These are phyloP conservation scores for Cephus pulcher DNA, from an alignment of 2,888 invertebrate species.

Conservation along the genomic window DNA sequence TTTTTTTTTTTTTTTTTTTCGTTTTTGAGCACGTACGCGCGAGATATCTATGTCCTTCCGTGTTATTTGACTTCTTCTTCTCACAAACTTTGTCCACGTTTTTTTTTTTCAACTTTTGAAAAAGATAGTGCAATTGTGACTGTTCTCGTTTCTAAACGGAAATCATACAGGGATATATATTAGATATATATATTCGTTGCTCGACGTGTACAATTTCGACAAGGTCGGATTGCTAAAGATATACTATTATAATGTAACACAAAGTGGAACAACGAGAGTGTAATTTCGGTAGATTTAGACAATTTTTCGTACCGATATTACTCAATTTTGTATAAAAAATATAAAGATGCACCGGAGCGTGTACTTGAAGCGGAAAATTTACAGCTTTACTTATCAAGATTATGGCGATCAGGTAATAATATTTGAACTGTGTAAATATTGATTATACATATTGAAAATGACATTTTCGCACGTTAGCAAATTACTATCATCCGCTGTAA, in stretches of 20 bases:
- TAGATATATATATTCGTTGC: conserved; percentile 2
- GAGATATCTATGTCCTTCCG: background rate
- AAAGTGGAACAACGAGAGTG: background rate
- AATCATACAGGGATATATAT: conserved; percentile 1
- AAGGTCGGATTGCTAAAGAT: background rate
- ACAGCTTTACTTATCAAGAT: background rate
- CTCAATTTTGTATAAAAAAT: background rate
- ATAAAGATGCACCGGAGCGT: background rate
- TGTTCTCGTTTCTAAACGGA: conserved; percentile 1
- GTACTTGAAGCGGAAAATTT: background rate
- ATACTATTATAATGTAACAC: background rate
- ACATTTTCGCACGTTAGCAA: background rate
- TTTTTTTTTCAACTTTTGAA: conserved; percentile 9
- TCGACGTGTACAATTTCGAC: background rate
- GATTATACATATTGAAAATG: background rate
- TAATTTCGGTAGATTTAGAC: background rate
- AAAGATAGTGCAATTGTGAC: background rate
- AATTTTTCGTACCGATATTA: background rate
- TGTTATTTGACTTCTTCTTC: background rate
- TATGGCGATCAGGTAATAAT: background rate
- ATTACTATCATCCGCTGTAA: background rate
- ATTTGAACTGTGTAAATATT: background rate
- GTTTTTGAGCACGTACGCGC: background rate
- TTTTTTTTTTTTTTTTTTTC: background rate
- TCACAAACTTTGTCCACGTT: conserved; percentile 3